A percentile compares a stretch with the other conserved stretches of the same genome.
Conservation (phyloP, 1,140 invertebrate species). For the Brachionus angularis region DNA sequence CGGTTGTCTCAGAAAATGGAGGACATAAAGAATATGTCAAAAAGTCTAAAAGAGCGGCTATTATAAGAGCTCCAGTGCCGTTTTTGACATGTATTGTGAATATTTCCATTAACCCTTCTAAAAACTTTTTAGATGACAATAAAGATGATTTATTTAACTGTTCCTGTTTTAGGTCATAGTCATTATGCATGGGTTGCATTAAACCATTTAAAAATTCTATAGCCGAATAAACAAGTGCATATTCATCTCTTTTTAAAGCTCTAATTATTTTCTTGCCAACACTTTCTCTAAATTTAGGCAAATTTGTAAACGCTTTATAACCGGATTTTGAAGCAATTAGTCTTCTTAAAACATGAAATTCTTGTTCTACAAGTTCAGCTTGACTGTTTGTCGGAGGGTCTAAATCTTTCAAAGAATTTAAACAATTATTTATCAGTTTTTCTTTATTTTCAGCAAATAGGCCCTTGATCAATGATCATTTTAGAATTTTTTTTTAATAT, state of each 20-base stretch:
- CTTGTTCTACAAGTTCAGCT: conserved; percentile 66
- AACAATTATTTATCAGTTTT: conserved; percentile 78
- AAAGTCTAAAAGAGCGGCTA: conserved; percentile 90
- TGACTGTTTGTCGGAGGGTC: conserved; percentile 65
- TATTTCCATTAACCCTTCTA: conserved; percentile 87
- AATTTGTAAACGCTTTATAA: conserved; percentile 86
- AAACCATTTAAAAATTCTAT: conserved; percentile 94
- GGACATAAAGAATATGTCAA: conserved; percentile 96
- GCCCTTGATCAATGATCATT: conserved; percentile 64
- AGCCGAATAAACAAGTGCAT: conserved; percentile 86
- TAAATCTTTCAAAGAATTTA: conserved; percentile 70
- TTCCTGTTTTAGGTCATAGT: conserved; percentile 87
- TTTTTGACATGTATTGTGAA: conserved; percentile 66
- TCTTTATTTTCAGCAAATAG: conserved; percentile 98
- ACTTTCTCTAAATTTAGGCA: conserved; percentile 87
- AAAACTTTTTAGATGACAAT: conserved; percentile 81
- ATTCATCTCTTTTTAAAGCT: conserved; percentile 80
- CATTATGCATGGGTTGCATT: conserved; percentile 97
- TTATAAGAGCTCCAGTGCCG: conserved; percentile 66
- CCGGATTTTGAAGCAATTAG: conserved; percentile 94
- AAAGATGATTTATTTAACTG: conserved; percentile 95
- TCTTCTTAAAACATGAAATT: conserved; percentile 86
- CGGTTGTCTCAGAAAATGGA: conserved; percentile 97
- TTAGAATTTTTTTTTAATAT: neutral
- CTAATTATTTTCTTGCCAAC: conserved; percentile 84